Conservation (phyloP, 1,140 invertebrate species). For the Vanessa tameamea region DNA sequence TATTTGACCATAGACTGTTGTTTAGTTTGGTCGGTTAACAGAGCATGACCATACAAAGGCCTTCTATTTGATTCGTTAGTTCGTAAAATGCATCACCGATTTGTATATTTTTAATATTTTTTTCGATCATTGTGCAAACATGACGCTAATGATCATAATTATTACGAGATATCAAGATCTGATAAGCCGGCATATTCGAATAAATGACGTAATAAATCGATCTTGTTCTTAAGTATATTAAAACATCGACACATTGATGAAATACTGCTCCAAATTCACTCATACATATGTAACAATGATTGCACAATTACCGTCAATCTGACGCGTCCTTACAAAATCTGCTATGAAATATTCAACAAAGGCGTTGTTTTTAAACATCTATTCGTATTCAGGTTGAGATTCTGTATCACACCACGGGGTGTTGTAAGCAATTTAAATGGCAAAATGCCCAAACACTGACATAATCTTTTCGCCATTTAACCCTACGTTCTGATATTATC, state of each 20-base stretch:
- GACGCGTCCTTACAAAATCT: conserved; percentile 50
- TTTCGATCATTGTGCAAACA: conserved; percentile 12
- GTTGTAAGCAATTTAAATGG: conserved; percentile 55
- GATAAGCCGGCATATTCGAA: not conserved
- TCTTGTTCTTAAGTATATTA: not conserved
- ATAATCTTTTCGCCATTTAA: conserved; percentile 37
- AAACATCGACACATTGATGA: conserved; percentile 18
- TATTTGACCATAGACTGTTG: conserved; percentile 71
- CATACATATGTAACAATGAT: conserved; percentile 35
- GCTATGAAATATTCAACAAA: conserved; percentile 64
- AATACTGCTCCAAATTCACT: conserved; percentile 34
- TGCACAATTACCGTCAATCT: conserved; percentile 47
- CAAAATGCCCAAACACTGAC: conserved; percentile 51
- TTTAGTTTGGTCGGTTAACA: conserved; percentile 61
- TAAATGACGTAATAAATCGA: conserved; percentile 4
- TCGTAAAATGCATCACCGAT: conserved; percentile 21
- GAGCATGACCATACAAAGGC: conserved; percentile 68
- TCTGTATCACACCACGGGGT: conserved; percentile 47
- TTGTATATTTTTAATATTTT: conserved; percentile 14
- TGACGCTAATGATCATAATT: conserved; percentile 6
- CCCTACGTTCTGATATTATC: conserved; percentile 43
- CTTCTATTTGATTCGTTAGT: conserved; percentile 27
- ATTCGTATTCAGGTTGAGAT: conserved; percentile 64
- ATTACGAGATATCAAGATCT: not conserved
- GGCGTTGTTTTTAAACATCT: conserved; percentile 35